Evolutionary conservation across 1,140 invertebrate genomes (phyloP).

Genomic region (Adelges cooleyi): DNA sequence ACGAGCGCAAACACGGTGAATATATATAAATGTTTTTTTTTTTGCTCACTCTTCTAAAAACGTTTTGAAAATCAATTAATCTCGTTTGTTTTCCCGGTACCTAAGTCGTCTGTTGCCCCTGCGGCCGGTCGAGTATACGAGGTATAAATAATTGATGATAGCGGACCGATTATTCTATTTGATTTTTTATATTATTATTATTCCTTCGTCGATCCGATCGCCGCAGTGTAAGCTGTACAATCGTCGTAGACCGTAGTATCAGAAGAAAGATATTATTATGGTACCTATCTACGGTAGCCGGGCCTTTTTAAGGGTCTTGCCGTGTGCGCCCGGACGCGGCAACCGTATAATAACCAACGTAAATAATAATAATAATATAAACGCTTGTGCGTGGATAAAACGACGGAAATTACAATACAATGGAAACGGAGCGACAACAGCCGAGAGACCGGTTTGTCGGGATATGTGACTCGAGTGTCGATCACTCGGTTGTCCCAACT

Average conservation of each 20-base stretch:
- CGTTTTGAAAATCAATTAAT: slow-evolving; percentile 19
- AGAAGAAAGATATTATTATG: too few species aligned
- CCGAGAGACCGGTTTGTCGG: background rate
- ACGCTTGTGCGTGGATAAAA: too few species aligned
- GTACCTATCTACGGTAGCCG: too few species aligned
- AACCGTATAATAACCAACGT: background rate
- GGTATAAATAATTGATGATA: slow-evolving; percentile 25
- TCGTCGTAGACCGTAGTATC: too few species aligned
- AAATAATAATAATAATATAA: background rate
- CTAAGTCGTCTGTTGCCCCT: background rate
- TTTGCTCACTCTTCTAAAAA: background rate
- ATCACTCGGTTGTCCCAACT: background rate
- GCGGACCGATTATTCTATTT: background rate
- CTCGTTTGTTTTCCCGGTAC: slow-evolving; percentile 8
- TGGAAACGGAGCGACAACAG: background rate
- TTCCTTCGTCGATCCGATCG: too few species aligned
- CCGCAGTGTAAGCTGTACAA: too few species aligned
- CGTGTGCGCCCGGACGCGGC: background rate
- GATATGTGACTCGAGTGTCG: slow-evolving; percentile 1
- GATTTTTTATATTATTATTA: too few species aligned
- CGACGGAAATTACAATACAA: slow-evolving; percentile 22
- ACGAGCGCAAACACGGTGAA: background rate
- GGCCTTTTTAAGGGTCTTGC: background rate
- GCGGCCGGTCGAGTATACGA: background rate
- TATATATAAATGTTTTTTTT: too few species aligned